Evolutionary conservation across 1,140 invertebrate genomes (phyloP), one percentile per base, ranked within the genome.

Genomic region (Euglossa dilemma): DNA sequence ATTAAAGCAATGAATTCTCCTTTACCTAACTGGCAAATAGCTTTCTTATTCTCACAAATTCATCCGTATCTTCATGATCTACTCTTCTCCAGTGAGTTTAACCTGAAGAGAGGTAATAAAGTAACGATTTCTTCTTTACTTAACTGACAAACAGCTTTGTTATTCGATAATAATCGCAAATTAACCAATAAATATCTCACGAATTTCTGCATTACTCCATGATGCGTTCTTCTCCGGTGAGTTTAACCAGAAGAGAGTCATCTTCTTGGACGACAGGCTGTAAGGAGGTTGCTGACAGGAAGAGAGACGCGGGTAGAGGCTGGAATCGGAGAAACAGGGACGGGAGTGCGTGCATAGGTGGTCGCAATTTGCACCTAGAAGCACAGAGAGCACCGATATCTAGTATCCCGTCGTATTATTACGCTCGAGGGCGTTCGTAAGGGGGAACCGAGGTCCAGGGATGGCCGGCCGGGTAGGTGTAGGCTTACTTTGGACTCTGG

Each of bases 401-500:
- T 92, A 92, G 91, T 93, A 89, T 92, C 90, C 89, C 80, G 85
- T 72, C 86, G 84, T 85, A 91, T 93, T 93, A 93, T 91, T 89
- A 92, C 90, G 90, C 90, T 92, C 89, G 89, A 92, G 86, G 87
- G 89, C 89, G 66, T 78, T 82, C 80, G 84, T 77, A 86, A 88
- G 87, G 84, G 86, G 79, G 75, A 88, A 88, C 87, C 75, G 72
- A 75, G 83, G 87, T 83, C 72, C 87, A 85, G 86, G 78, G 84
- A 88, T 88, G 87, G 85, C 83, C 89, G 80, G 85, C 81, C 43
- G 85, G 85, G 85, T 87, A 90, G 93, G 94, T 94, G 91, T 94
- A 94, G 94, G 85, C 92, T 94, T 94, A 94, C 94, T 94, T 93
- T 92, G 86, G 91, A 94, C 90, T 90, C 87, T 90, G 93, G 93